A percentile compares a stretch with the other conserved stretches of the same genome.
Conservation (phyloP, 2,888 invertebrate genomes). For the Abrostola triplasia region DNA sequence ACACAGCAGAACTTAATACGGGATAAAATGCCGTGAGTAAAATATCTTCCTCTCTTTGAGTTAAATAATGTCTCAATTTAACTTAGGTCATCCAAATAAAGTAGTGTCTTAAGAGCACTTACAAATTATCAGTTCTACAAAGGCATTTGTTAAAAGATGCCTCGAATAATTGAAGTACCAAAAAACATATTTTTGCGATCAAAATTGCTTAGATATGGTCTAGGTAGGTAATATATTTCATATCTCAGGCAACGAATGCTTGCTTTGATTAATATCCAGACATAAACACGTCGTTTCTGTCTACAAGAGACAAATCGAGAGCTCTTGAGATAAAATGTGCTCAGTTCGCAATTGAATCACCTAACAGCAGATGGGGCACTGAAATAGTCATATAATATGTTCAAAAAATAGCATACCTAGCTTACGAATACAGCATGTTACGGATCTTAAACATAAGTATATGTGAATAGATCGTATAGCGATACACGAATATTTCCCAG, state of each 20-base stretch:
- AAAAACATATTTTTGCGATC: slow-evolving; percentile 15
- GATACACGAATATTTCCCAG: background rate
- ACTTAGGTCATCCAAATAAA: slow-evolving; percentile 17
- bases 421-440: background rate
- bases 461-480: slow-evolving; percentile 12
- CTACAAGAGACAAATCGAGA: slow-evolving; percentile 36
- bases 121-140: slow-evolving; percentile 16
- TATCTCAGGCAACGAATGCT: slow-evolving; percentile 24
- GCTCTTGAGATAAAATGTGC: slow-evolving; percentile 44
- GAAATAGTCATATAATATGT: slow-evolving; percentile 26
- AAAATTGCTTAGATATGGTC: slow-evolving; percentile 6
- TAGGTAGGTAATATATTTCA: slow-evolving; percentile 29
- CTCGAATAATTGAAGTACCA: slow-evolving; percentile 17
- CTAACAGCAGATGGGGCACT: slow-evolving; percentile 45
- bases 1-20: slow-evolving; percentile 1
- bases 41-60: slow-evolving; percentile 8
- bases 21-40: slow-evolving; percentile 13
- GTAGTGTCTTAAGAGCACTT: slow-evolving; percentile 17
- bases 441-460: slow-evolving; percentile 10
- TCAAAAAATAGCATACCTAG: slow-evolving; percentile 33
- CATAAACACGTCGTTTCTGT: slow-evolving; percentile 61
- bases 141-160: slow-evolving; percentile 15
- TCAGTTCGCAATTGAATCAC: slow-evolving; percentile 50
- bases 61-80: slow-evolving; percentile 32
- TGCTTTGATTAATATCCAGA: slow-evolving; percentile 66